A percentile compares a stretch with the other conserved stretches of the same genome.
These are phyloP conservation scores for Labeo calbasu DNA, from an alignment of 2,797 vertebrate genomes.

Conservation along the genomic window DNA sequence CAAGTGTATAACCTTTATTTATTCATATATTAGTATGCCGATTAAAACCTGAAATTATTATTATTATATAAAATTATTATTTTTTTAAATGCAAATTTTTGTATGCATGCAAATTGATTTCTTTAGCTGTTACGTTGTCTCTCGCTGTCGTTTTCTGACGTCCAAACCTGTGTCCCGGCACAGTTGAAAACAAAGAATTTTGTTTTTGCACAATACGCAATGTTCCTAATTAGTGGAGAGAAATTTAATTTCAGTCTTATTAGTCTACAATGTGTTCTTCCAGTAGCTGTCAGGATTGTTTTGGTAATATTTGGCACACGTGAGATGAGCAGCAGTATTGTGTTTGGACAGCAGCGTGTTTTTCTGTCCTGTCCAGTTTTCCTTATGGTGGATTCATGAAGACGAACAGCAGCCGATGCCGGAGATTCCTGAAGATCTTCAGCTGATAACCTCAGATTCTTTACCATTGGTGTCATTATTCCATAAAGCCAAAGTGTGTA, in stretches of 20 bases:
- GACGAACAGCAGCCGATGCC: background rate
- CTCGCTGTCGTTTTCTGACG: background rate
- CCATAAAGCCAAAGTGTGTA: background rate
- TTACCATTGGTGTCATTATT: background rate
- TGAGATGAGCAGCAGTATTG: background rate
- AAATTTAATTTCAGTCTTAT: background rate
- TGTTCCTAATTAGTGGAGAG: conserved; percentile 8
- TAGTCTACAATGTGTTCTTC: background rate
- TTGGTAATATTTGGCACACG: background rate
- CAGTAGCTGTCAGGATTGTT: background rate
- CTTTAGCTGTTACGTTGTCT: background rate
- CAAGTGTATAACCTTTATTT: background rate
- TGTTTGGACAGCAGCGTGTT: conserved; percentile 19
- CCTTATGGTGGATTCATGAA: background rate
- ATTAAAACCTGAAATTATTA: background rate
- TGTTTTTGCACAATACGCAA: background rate
- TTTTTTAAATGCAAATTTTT: background rate
- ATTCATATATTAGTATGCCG: background rate
- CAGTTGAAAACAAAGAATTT: background rate
- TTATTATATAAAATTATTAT: too few relatives aligned
- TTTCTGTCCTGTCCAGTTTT: background rate
- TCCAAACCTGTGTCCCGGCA: background rate
- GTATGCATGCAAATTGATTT: background rate
- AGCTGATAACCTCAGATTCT: conserved; percentile 14
- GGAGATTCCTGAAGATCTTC: background rate